Evolutionary conservation across 64 coral and sea anemone species (phyloP).

Genomic region (Dendrophyllia cribrosa): DNA sequence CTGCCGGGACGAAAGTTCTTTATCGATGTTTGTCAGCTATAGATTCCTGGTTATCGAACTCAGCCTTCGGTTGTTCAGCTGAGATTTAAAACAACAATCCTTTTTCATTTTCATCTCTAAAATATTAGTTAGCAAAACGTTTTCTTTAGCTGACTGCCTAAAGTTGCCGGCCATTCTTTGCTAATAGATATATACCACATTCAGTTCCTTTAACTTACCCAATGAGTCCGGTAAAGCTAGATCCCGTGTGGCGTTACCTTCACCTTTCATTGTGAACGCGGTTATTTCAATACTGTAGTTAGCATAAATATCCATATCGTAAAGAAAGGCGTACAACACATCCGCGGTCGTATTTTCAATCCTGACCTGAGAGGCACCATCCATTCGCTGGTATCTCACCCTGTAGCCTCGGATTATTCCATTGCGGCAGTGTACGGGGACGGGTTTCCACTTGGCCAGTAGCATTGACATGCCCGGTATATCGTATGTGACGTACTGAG

Average conservation of each 20-base stretch:
- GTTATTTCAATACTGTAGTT: slow-evolving; percentile 60
- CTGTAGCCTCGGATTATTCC: slow-evolving; percentile 70
- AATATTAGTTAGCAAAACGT: no score
- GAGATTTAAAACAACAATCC: no score
- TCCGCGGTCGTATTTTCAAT: slow-evolving; percentile 41
- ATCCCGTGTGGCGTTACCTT: slow-evolving; percentile 54
- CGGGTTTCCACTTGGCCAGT: slow-evolving; percentile 48
- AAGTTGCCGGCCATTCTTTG: no score
- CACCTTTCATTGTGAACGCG: slow-evolving; percentile 70
- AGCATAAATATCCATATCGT: slow-evolving; percentile 47
- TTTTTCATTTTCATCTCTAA: no score
- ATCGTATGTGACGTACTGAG: slow-evolving; percentile 64
- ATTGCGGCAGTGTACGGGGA: slow-evolving; percentile 57
- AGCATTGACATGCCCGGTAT: slow-evolving; percentile 35
- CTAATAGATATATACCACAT: neutral
- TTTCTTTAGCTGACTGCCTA: no score
- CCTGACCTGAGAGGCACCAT: neutral
- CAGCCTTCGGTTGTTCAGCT: no score
- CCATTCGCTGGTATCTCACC: slow-evolving; percentile 37
- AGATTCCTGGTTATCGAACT: no score
- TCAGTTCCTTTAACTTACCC: slow-evolving; percentile 11
- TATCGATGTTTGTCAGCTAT: no score
- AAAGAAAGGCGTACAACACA: slow-evolving; percentile 11
- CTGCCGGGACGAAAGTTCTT: no score
- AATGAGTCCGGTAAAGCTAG: slow-evolving; percentile 17